Base-by-base conservation (phyloP, 2,888 invertebrate species). In the Caenorhabditis japonica region DNA sequence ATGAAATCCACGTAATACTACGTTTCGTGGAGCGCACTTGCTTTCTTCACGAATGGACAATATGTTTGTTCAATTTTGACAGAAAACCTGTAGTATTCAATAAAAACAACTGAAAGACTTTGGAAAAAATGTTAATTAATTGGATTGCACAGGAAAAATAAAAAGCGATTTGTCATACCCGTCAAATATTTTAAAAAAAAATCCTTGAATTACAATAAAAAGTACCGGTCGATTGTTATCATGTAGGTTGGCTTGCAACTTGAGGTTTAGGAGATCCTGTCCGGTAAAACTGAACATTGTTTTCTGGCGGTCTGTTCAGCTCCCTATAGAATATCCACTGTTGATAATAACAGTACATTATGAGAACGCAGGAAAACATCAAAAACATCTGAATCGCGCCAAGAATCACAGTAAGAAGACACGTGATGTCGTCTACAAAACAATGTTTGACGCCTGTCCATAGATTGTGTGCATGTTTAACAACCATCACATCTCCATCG, bases 361-460 rank as follows among this genome's bases (percentile, higher is more conserved):
- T 75, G 25, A 66, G 61, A 4, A 73, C 19, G 46, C 82, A 82
- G 23, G 76, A 60, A 12, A 81, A 33, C 41, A 83, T 53, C 19
- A 83, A 52, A 47, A 81, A 69, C 36, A 81, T 58, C 39, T 83
- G 83, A 12, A 82, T 44, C 2, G 66, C 46, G 15, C 76, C 82
- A n/a, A 83, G 60, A 30, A 77, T 43, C 15, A 83, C 60, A n/a
- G 78, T 77, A 33, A 83, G 82, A 43, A 79, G 47, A 41, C 83
- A 83, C 10, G 79, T 80, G 33, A 79, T 41, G 52, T 83, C 79
- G 27, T 82, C 76, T 4, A 76, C 44, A 5, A 83, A 41, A 33
- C 83, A 82, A 2, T 69, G 68, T n/a, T 61, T 60, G 33, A 72
- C 46, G 27, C 44, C 30, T 13, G 61, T 52, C 39, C 27, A 38